Evolutionary conservation across 1,140 invertebrate genomes (phyloP), one percentile per base, ranked within the genome.

Genomic region (Meloidogyne floridensis): DNA sequence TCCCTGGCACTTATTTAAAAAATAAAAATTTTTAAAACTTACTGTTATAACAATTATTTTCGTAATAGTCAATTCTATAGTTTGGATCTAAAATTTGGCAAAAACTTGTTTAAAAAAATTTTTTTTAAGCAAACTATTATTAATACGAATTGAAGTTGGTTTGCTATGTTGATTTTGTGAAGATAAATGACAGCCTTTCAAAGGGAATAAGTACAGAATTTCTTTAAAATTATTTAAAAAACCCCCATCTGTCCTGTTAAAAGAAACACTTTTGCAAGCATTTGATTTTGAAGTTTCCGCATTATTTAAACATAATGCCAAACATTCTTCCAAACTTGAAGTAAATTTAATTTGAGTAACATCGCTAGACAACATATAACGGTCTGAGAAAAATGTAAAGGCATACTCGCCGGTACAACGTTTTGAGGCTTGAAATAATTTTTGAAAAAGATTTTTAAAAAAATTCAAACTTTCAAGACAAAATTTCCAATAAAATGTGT

Each of bases 401-500:
- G 85, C 88, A 81, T 90, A 90, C 11, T 90, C 88, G 15, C 87
- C 88, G 18, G 56, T 72, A 81, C 88, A 89, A 51, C 69, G 85
- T 80, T 83, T 82, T 18, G 89, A 81, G 13, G 88, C 89, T 89
- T 77, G 72, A 81, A 72, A 53, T 20, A 20, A n/a, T 65, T 65
- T 15, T 20, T n/a, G 20, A 0, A 8, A 9, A 77, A 82, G 11
- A 80, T 7, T 42, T 79, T n/a, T 79, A 47, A 13, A 53, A n/a
- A 54, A 10, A 11, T 65, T 47, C 54, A 88, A 86, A 89, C 88
- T 86, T 32, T 89, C 86, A 11, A 89, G 78, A 81, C 88, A 89
- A 80, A 90, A 89, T 76, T 89, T 89, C 88, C 88, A 89, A 77
- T 90, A 89, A 81, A 89, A 89, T 6, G 88, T 89, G 73, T 86